Evolutionary conservation across 2,797 vertebrate species (phyloP), one percentile per base, ranked within the genome.

Genomic region (Denticeps clupeoides): DNA sequence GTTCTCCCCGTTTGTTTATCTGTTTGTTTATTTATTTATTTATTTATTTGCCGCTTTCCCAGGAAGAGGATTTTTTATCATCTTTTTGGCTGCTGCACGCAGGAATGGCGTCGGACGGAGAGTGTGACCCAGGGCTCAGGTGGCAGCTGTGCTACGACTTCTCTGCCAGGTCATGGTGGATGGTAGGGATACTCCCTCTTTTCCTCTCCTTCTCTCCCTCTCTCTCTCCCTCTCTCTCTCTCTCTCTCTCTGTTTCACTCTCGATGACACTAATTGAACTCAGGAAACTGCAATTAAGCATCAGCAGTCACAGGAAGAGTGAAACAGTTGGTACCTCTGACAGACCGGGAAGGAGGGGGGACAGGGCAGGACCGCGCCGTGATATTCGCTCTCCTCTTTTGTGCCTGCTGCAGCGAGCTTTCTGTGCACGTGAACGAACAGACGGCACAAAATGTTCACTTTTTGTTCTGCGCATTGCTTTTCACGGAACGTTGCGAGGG

Each of bases 81-180:
- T 40, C 28, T 61, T 51, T 33, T 48, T 48, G 63, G 57, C 53
- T 16, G 64, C 63, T 67, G 62, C 54, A 41, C 49, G 49, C 69
- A 53, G 77, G 76, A 67, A 81, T 77, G 79, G 70, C 75, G 67
- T 71, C 70, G 68, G 74, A 74, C 59, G 65, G 66, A 68, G 70
- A 70, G 64, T 58, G 69, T 73, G 80, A 82, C 77, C 75, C 80
- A 42, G 71, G 73, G 72, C 74, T 78, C 76, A 81, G 82, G 77
- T 83, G 81, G 78, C 79, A 82, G 77, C 78, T 82, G 79, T 77
- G 78, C 68, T 79, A 62, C 63, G 78, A 81, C 81, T 70, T 82
- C 79, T 78, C 77, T 79, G 81, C 80, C 81, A 82, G 82, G 73
- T 81, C 79, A 51, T 75, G 78, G 80, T 77, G 80, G 79, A 85